A percentile compares a stretch with the other conserved stretches of the same genome.
These are phyloP conservation scores for Hyperoplus immaculatus DNA, from an alignment of 2,797 vertebrate genomes.

Conservation along the genomic window DNA sequence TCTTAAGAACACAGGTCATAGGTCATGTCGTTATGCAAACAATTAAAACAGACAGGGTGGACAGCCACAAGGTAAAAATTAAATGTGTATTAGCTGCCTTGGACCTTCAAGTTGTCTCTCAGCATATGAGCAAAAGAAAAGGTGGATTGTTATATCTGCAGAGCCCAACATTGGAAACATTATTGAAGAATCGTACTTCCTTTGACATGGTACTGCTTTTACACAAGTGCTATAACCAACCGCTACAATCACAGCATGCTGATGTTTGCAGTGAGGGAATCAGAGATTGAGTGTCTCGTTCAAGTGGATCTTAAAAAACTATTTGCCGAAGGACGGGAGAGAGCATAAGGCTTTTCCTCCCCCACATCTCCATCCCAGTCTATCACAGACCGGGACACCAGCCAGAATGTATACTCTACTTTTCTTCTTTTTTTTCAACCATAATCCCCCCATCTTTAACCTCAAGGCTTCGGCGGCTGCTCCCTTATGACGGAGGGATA, in stretches of 20 bases:
- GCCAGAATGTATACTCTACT: neutral
- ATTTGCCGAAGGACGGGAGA: conserved; percentile 26
- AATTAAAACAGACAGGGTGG: neutral
- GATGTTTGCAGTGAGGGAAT: conserved; percentile 11
- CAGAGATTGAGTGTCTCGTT: conserved; percentile 7
- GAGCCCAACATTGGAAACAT: neutral
- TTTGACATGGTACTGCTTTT: conserved; percentile 6
- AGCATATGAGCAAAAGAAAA: neutral
- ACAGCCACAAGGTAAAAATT: neutral
- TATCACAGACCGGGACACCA: conserved; percentile 8
- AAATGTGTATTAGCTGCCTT: neutral
- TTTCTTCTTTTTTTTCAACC: conserved; percentile 7
- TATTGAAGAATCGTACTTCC: neutral
- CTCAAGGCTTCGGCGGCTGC: conserved; percentile 31
- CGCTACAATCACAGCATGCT: neutral
- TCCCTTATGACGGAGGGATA: conserved; percentile 37
- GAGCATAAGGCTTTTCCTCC: conserved; percentile 7
- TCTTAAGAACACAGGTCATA: conserved; percentile 6
- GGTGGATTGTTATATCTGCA: neutral
- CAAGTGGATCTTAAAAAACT: conserved; percentile 23
- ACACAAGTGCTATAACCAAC: neutral
- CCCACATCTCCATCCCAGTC: conserved; percentile 2
- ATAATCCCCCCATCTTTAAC: conserved; percentile 34
- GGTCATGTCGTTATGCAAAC: conserved; percentile 18
- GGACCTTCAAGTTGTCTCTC: neutral